A percentile compares a stretch with the other conserved stretches of the same genome.
phyloP scores from a whole-genome alignment of 2,888 invertebrate species.

The Drosophila maculinotata region DNA sequence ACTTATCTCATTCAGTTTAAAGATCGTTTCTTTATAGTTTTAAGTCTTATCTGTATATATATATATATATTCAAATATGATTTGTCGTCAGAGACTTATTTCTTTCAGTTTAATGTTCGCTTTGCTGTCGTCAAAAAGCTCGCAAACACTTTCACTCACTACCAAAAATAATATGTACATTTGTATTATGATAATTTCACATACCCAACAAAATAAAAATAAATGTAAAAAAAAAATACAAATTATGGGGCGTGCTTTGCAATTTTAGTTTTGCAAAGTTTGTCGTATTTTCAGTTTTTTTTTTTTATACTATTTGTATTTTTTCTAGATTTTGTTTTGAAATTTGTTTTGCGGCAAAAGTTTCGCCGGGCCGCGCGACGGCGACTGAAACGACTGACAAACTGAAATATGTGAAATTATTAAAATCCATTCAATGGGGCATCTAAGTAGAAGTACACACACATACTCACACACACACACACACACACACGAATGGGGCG shows the following conservation, averaged over 20 bases:
- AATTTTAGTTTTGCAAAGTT: not conserved
- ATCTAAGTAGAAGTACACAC: conserved; percentile 55
- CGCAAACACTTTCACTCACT: conserved; percentile 14
- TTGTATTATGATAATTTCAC: conserved; percentile 23
- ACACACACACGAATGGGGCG: not conserved
- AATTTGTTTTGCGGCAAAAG: conserved; percentile 42
- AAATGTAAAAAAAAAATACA: not conserved
- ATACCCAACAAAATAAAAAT: conserved; percentile 17
- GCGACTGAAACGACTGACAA: conserved; percentile 54
- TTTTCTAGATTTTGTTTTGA: not conserved
- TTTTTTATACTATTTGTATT: no score
- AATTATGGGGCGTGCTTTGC: conserved; percentile 24
- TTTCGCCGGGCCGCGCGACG: conserved; percentile 48
- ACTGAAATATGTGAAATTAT: conserved; percentile 66
- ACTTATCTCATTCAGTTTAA: not conserved
- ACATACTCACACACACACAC: conserved; percentile 11
- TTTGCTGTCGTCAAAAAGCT: no score
- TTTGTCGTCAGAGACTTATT: not conserved
- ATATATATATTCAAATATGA: not conserved
- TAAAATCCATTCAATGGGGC: conserved; percentile 67
- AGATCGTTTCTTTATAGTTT: not conserved
- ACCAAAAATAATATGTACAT: no score
- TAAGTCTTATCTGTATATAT: not conserved
- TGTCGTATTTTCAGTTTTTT: not conserved
- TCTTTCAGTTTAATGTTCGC: not conserved